A percentile compares a stretch with the other conserved stretches of the same genome.
Evolutionary conservation across 1,140 invertebrate genomes (phyloP).

Genomic region (Diprion similis): DNA sequence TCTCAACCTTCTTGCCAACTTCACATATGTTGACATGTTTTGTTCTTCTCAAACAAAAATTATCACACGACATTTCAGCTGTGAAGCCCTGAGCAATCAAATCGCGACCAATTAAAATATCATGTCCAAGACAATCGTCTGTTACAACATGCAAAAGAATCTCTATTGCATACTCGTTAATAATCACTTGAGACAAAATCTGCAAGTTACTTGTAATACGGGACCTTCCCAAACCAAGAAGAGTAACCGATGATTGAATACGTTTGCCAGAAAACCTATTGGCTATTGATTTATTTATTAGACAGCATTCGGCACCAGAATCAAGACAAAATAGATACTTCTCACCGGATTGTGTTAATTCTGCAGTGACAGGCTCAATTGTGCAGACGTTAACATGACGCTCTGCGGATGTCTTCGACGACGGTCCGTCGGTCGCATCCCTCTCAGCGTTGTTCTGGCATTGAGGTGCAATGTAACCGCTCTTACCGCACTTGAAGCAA

Average conservation of each 20-base stretch:
- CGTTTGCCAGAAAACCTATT: conserved; percentile 22
- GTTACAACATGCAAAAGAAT: conserved; percentile 18
- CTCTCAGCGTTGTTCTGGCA: not conserved
- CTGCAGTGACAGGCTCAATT: not conserved
- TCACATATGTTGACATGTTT: conserved; percentile 8
- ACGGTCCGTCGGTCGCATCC: too few relatives aligned
- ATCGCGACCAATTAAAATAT: conserved; percentile 24
- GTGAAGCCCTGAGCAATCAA: conserved; percentile 15
- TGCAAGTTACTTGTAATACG: conserved; percentile 11
- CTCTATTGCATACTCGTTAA: not conserved
- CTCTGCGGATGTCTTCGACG: not conserved
- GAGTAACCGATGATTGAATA: conserved; percentile 7
- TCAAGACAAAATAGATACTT: conserved; percentile 26
- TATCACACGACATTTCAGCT: conserved; percentile 19
- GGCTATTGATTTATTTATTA: conserved; percentile 20
- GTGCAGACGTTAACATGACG: not conserved
- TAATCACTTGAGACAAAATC: conserved; percentile 17
- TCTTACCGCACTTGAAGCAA: conserved; percentile 17
- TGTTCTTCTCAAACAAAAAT: conserved; percentile 6
- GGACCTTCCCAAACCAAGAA: conserved; percentile 18
- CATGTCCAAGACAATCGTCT: conserved; percentile 7
- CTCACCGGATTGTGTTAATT: conserved; percentile 20
- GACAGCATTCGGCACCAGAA: conserved; percentile 30
- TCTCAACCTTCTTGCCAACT: not conserved
- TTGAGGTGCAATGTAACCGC: conserved; percentile 12